Percentiles rank a stretch among this genome's conserved stretches.
Conservation (phyloP, 2,113 vertebrate species). For the Notarius quadriscutis region DNA sequence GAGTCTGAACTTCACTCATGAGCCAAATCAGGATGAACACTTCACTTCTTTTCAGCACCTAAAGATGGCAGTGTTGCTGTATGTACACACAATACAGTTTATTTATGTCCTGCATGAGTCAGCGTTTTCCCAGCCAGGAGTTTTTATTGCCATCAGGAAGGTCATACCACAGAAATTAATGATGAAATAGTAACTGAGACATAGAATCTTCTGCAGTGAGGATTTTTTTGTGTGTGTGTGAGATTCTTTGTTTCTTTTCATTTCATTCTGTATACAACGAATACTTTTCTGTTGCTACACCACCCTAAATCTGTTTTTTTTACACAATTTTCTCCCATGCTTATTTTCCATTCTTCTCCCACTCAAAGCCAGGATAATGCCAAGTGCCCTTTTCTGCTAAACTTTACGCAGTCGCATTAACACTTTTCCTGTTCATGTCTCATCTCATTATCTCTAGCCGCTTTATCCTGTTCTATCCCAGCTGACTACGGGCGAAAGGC, state of each 20-base stretch:
- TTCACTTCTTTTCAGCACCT: background rate
- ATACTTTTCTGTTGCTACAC: background rate
- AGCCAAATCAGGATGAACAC: background rate
- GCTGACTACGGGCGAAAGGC: too few relatives aligned
- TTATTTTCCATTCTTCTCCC: background rate
- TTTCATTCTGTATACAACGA: too few relatives aligned
- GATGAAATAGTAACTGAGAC: background rate
- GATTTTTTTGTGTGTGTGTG: too few relatives aligned
- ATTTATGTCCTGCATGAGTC: background rate
- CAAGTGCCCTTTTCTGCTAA: too few relatives aligned
- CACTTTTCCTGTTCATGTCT: background rate
- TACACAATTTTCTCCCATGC: too few relatives aligned
- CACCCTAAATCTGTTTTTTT: background rate
- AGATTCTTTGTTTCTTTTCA: too few relatives aligned
- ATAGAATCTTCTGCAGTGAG: background rate
- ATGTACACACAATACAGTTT: background rate
- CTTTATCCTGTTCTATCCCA: too few relatives aligned
- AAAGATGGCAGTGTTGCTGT: slow-evolving; percentile 3
- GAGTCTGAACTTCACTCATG: background rate
- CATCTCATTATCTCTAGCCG: too few relatives aligned
- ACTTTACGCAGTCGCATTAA: too few relatives aligned
- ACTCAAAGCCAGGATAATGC: too few relatives aligned
- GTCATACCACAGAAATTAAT: background rate
- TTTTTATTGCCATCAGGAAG: background rate
- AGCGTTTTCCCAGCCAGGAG: background rate